These are phyloP conservation scores for Xestobium rufovillosum DNA, from an alignment of 2,888 invertebrate genomes.

Conservation along the genomic window DNA sequence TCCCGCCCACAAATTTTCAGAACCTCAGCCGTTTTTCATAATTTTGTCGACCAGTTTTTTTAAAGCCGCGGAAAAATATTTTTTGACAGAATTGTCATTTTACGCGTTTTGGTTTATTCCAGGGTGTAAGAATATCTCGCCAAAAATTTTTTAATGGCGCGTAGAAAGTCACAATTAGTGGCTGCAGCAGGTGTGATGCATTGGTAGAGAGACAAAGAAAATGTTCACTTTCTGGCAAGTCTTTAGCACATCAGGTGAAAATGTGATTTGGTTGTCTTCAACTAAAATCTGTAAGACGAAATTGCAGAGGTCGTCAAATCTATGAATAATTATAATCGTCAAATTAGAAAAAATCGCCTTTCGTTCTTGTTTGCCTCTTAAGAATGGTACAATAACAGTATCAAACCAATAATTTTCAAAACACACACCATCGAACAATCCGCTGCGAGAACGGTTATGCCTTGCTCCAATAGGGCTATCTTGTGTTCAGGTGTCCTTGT, in stretches of 20 bases:
- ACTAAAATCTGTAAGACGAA: slow-evolving; percentile 34
- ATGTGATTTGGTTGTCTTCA: too few relatives aligned
- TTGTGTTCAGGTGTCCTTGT: slow-evolving; percentile 39
- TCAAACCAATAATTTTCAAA: slow-evolving; percentile 35
- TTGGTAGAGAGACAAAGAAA: slow-evolving; percentile 35
- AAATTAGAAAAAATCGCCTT: too few relatives aligned
- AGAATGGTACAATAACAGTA: slow-evolving; percentile 16
- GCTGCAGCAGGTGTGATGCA: slow-evolving; percentile 33
- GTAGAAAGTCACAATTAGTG: slow-evolving; percentile 34
- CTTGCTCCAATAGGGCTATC: slow-evolving; percentile 33
- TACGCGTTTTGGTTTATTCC: slow-evolving; percentile 13
- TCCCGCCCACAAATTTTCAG: too few relatives aligned
- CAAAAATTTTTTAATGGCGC: slow-evolving; percentile 29
- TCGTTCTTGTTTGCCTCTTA: too few relatives aligned
- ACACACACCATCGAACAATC: slow-evolving; percentile 37
- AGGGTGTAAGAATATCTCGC: slow-evolving; percentile 12
- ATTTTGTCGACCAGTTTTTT: slow-evolving; percentile 9
- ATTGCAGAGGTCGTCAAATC: slow-evolving; percentile 29
- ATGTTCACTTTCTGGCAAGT: slow-evolving; percentile 34
- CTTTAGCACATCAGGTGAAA: slow-evolving; percentile 28
- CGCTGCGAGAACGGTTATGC: slow-evolving; percentile 36
- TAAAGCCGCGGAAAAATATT: slow-evolving; percentile 12
- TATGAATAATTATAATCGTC: too few relatives aligned
- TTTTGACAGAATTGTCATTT: slow-evolving; percentile 12
- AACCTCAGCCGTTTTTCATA: too few relatives aligned